Conservation (phyloP, 2,113 vertebrate genomes). For the Perca flavescens region DNA sequence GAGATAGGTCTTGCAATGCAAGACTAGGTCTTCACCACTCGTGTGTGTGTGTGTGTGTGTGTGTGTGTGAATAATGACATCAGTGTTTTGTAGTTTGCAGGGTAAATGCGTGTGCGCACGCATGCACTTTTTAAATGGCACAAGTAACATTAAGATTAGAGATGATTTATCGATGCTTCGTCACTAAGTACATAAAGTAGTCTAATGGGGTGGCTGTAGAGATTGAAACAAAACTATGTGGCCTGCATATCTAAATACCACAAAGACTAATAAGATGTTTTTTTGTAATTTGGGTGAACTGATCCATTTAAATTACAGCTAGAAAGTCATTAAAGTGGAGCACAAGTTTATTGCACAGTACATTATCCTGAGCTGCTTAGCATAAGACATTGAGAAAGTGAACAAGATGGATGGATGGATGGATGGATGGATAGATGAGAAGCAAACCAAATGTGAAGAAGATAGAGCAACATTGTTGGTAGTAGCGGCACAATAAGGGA, state of each 20-base stretch:
- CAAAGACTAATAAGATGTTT: background rate
- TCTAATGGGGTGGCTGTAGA: too few species aligned
- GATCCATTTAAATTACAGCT: background rate
- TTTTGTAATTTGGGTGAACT: background rate
- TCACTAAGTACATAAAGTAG: too few species aligned
- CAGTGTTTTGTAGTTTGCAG: too few species aligned
- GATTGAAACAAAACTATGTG: too few species aligned
- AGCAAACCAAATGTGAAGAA: conserved; percentile 26
- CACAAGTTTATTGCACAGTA: background rate
- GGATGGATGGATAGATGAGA: background rate
- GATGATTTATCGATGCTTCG: background rate
- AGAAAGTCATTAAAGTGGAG: background rate
- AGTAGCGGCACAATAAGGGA: conserved; percentile 13
- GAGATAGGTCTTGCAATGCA: too few species aligned
- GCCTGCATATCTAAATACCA: background rate
- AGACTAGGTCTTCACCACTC: too few species aligned
- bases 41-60: too few species aligned
- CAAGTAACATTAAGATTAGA: background rate
- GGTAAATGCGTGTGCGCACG: too few species aligned
- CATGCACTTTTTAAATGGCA: background rate
- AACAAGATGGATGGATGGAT: background rate
- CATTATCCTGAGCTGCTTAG: background rate
- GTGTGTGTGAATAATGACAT: too few species aligned
- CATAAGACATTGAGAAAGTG: background rate
- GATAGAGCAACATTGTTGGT: conserved; percentile 9